Base-by-base conservation (phyloP, 2,888 invertebrate species). In the Spodoptera picta region DNA sequence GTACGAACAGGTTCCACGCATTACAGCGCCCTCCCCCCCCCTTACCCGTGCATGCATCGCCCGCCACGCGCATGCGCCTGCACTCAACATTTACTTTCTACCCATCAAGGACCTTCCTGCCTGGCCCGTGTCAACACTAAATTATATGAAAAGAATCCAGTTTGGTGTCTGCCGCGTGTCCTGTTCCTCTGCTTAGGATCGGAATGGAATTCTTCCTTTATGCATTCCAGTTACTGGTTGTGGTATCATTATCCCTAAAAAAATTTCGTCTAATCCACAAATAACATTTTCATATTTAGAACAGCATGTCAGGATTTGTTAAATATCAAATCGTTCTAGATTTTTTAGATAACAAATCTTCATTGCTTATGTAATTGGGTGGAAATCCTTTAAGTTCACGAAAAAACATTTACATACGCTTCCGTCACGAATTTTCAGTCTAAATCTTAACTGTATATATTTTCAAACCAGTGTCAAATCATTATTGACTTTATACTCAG, bases 1-100 rank as follows among this genome's bases (percentile, higher is more conserved):
- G 91, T 74, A 80, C 81, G 88, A 92, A 93, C 94, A 92, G 93
- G 94, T 94, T 93, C 86, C 86, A 87, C 82, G 85, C 86, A 87
- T 83, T 79, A 75, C 84, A 77, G 68, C 71, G 61, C 73, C 76
- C 80, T 67, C 65, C 60, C 75, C 76, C 72, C 80, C 75, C 75
- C 65, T 73, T 69, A 75, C 66, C 78, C 73, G 72, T 66, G 70
- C 76, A 76, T 75, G 59, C 69, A 66, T 73, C 60, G 62, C 69
- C 57, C 50, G 68, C 73, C 76, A 79, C 79, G 85, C 87, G 87
- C 87, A 85, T 85, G 83, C 77, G 81, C 84, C 79, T 83, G 84
- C 85, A 87, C 87, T 84, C 84, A 85, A 86, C 91, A 91, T 92
- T 94, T 94, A 94, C 94, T 94, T 94, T 94, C 94, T 93, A 93